Base-by-base conservation (phyloP, 2,113 vertebrate genomes). In the Tautogolabrus adspersus region DNA sequence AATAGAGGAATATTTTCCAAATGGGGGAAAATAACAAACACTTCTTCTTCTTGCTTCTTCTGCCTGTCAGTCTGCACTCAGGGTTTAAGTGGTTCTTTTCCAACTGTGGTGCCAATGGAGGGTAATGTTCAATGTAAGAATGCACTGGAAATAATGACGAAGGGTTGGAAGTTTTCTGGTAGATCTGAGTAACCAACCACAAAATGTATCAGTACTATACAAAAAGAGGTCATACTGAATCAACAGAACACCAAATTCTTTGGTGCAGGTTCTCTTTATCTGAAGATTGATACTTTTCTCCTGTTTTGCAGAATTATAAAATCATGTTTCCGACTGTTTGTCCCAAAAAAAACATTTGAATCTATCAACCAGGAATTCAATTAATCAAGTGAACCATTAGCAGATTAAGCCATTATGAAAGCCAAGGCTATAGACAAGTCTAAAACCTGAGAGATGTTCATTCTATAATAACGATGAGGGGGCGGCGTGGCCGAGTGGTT, bases 121-220 rank as follows among this genome's bases (percentile, higher is more conserved):
- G 81, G 85, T 75, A 89, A 83, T 19, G 66, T 69, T 85, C 72
- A 65, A 59, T 60, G 58, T 66, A 79, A 84, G 54, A 84, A 80
- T 77, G 71, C 64, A 83, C 26, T 92, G 87, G 87, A 93, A 91
- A 89, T 77, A 59, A 80, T 92, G 89, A 63, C 49, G 63, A 46
- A 82, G 75, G 26, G 54, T 22, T 76, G 66, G 70, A 83, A 59
- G 72, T 42, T 49, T 78, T 87, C 40, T 69, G 72, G 66, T 72
- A 18, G 52, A 82, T 44, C 46, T 57, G 44, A 84, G 66, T 49
- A 60, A 55, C 57, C 0, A 49, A 30, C 56, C 49, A 56, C 19
- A 56, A 5, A 47, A 9, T 21, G n/a, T 16, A 6, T 47, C 22
- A 61, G 23, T 3, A 44, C 42, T 64, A 23, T 34, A 18, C 49